Conservation (phyloP, 2,797 vertebrate genomes). For the Selene dorsalis region DNA sequence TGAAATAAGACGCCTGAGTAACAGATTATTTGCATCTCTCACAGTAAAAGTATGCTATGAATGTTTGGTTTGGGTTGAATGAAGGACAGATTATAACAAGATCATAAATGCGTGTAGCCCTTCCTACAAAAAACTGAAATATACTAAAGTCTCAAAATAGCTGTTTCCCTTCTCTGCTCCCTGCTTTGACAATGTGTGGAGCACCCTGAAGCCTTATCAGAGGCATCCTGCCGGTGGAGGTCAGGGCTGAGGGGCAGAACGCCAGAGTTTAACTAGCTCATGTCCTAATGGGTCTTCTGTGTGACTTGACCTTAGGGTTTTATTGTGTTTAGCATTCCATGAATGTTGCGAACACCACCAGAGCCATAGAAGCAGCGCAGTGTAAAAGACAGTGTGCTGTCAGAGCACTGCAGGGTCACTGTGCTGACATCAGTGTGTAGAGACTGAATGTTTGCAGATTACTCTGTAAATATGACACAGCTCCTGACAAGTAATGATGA, state of each 20-base stretch:
- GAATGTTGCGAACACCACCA: slow-evolving; percentile 50
- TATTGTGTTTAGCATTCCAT: slow-evolving; percentile 62
- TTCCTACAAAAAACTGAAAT: slow-evolving; percentile 19
- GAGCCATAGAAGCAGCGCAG: slow-evolving; percentile 41
- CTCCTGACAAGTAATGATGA: slow-evolving; percentile 37
- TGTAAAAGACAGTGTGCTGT: slow-evolving; percentile 41
- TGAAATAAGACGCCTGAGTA: slow-evolving; percentile 39
- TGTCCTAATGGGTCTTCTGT: slow-evolving; percentile 59
- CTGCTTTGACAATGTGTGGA: slow-evolving; percentile 38
- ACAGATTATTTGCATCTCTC: slow-evolving; percentile 31
- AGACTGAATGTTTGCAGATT: slow-evolving; percentile 51
- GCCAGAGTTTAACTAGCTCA: slow-evolving; percentile 72
- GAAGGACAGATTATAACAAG: slow-evolving; percentile 35
- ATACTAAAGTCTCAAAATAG: slow-evolving; percentile 7
- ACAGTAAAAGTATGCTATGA: slow-evolving; percentile 1
- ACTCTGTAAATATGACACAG: slow-evolving; percentile 38
- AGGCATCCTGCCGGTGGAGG: slow-evolving; percentile 46
- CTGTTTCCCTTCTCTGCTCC: slow-evolving; percentile 8
- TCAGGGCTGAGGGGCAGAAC: slow-evolving; percentile 51
- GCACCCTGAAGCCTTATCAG: slow-evolving; percentile 50
- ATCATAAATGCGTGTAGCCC: slow-evolving; percentile 16
- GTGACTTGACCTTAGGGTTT: slow-evolving; percentile 52
- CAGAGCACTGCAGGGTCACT: slow-evolving; percentile 45
- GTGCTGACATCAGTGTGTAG: slow-evolving; percentile 27
- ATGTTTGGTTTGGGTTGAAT: slow-evolving; percentile 32